phyloP scores from a whole-genome alignment of 1,140 invertebrate genomes.

The Leptinotarsa defecta region DNA sequence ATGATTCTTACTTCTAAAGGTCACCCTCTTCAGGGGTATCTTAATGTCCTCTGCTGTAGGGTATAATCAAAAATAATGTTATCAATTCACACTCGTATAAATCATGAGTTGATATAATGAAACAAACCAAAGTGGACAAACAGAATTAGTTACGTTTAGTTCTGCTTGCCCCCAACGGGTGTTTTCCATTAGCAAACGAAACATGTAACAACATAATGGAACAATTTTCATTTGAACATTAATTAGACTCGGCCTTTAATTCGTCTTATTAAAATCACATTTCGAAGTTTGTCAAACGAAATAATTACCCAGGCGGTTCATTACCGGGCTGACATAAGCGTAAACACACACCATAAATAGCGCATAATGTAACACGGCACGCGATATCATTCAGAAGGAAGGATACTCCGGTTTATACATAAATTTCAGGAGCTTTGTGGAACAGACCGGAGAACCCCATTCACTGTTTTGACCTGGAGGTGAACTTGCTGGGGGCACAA shows the following conservation, averaged over 20 bases:
- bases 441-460: slow-evolving; percentile 25
- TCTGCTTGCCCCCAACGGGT: too few species aligned
- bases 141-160: background rate
- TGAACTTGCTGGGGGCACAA: slow-evolving; percentile 30
- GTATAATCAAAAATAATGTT: too few species aligned
- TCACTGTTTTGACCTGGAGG: slow-evolving; percentile 35
- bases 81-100: too few species aligned
- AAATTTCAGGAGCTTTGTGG: slow-evolving; percentile 38
- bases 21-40: too few species aligned
- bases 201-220: background rate
- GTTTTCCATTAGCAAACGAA: too few species aligned
- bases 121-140: too few species aligned
- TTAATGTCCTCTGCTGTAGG: too few species aligned
- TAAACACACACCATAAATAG: slow-evolving; percentile 36
- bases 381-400: slow-evolving; percentile 40
- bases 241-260: too few species aligned
- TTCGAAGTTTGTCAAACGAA: slow-evolving; percentile 10
- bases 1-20: too few species aligned
- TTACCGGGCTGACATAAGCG: slow-evolving; percentile 33
- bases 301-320: slow-evolving; percentile 19
- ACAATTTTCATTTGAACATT: background rate
- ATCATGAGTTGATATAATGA: too few species aligned
- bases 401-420: slow-evolving; percentile 35
- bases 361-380: slow-evolving; percentile 32
- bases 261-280: slow-evolving; percentile 13